Evolutionary conservation across 2,888 invertebrate genomes (phyloP), one percentile per base, ranked within the genome.

Genomic region (Temnothorax ravouxi): DNA sequence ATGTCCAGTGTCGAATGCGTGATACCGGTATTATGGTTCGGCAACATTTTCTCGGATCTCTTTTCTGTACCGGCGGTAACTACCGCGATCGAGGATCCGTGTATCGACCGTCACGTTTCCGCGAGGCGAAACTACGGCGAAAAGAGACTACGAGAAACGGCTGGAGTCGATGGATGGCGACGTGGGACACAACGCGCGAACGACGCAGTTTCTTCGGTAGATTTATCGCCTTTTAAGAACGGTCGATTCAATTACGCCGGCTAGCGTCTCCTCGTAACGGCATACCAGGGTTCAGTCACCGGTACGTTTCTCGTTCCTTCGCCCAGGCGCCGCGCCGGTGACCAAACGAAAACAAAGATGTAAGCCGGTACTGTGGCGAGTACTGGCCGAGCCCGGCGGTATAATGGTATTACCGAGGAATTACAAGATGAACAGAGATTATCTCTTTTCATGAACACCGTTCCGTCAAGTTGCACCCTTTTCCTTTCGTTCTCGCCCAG

Each of bases 371-470:
- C 88, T 90, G 89, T 86, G 86, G 88, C 79, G 86, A 84, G 86
- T 85, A 83, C 84, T 67, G 85, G 74, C 85, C 88, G 75, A 87
- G 84, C 86, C 84, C 84, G 88, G 84, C 85, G 85, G 86, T 88
- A 90, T 92, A 93, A 91, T 90, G 89, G 91, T 88, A 89, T 93
- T 92, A 91, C 89, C 89, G 86, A 85, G 88, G 91, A 90, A 92
- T 91, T 91, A 91, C 91, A 91, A 93, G 92, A 92, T 92, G 92
- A 92, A 92, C 92, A 90, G 92, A 91, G 92, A 92, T 92, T 91
- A 92, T 92, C 91, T 90, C 90, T 85, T 90, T 86, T 84, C 88
- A 89, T 83, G 86, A 80, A 38, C 83, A n/a, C 64, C 56, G 41
- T 66, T 47, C 61, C 54, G 56, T 41, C 54, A 29, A 77, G 75